A percentile compares a stretch with the other conserved stretches of the same genome.
phyloP scores from a whole-genome alignment of 2,113 vertebrate species.

The Prolemur simus region DNA sequence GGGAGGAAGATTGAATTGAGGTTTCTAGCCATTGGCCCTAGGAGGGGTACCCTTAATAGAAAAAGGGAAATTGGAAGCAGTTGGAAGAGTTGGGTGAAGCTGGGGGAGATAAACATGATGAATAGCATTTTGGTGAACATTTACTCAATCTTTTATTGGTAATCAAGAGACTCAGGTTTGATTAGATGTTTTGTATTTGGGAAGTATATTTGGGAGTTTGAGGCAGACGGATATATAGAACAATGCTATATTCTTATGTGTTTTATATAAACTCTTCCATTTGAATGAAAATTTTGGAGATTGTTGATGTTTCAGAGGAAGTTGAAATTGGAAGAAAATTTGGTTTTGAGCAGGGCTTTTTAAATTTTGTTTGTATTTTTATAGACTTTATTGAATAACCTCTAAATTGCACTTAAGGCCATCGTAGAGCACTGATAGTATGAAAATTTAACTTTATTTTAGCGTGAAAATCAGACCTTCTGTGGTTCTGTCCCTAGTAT shows the following conservation, averaged over 20 bases:
- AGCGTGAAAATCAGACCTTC: neutral
- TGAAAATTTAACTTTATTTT: slow-evolving; percentile 53
- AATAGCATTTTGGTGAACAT: slow-evolving; percentile 5
- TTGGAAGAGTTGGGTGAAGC: neutral
- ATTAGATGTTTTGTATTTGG: slow-evolving; percentile 36
- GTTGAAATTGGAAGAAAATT: slow-evolving; percentile 25
- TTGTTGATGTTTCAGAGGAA: neutral
- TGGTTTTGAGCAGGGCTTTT: slow-evolving; percentile 28
- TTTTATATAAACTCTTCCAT: neutral
- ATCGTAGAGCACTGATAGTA: slow-evolving; percentile 5
- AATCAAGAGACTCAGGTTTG: slow-evolving; percentile 7
- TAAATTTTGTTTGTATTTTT: slow-evolving; percentile 36
- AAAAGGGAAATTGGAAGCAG: neutral
- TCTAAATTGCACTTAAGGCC: slow-evolving; percentile 42
- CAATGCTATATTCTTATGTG: neutral
- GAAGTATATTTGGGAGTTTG: neutral
- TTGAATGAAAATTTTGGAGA: slow-evolving; percentile 26
- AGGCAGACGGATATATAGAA: neutral
- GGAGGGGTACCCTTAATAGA: neutral
- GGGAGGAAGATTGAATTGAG: neutral
- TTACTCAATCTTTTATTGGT: slow-evolving; percentile 2
- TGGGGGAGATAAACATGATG: neutral
- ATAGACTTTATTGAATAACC: slow-evolving; percentile 18
- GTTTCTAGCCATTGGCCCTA: slow-evolving; percentile 30
- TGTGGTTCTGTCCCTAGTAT: neutral